Evolutionary conservation across 2,113 vertebrate species (phyloP), one percentile per base, ranked within the genome.

Genomic region (Hoplias malabaricus): DNA sequence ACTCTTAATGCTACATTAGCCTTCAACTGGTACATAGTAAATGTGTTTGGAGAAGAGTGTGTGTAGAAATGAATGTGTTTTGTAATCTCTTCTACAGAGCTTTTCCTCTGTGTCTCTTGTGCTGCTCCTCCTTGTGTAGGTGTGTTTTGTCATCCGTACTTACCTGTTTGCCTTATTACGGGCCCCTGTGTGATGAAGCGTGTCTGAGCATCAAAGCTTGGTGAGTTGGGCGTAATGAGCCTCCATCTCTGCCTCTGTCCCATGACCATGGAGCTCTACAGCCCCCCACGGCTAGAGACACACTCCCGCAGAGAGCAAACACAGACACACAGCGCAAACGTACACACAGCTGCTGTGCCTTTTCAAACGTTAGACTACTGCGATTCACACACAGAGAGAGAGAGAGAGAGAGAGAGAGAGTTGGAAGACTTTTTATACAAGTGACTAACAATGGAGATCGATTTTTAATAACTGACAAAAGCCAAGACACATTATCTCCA

Each of bases 121-220:
- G n/a, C n/a, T n/a, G n/a, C n/a, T n/a, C n/a, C n/a, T n/a, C n/a
- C 43, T 23, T 38, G 62, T 40, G 61, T 53, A 80, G 5, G 48
- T 79, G 40, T 68, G 50, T 70, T 54, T 27, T 62, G 33, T 36
- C 66, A 71, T 57, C 43, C 23, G 33, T 61, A 48, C 80, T 86
- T 81, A 86, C 85, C 85, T 86, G 84, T 85, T 83, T 70, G 67
- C 78, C 61, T 86, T 77, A 85, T 87, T 85, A 81, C 74, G 67
- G 61, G 48, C 70, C 57, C 70, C 72, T 80, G 80, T 82, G 81
- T 75, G 65, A n/a, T 75, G 79, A 84, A 83, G 78, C 73, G 14
- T 81, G 83, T 81, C 79, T 16, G 80, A 74, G 79, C 80, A 82
- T 88, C 77, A 86, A 84, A 89, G 86, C 65, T 1, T 56, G 46